These are phyloP conservation scores for Archips xylosteana DNA, from an alignment of 2,888 invertebrate species.

Conservation along the genomic window DNA sequence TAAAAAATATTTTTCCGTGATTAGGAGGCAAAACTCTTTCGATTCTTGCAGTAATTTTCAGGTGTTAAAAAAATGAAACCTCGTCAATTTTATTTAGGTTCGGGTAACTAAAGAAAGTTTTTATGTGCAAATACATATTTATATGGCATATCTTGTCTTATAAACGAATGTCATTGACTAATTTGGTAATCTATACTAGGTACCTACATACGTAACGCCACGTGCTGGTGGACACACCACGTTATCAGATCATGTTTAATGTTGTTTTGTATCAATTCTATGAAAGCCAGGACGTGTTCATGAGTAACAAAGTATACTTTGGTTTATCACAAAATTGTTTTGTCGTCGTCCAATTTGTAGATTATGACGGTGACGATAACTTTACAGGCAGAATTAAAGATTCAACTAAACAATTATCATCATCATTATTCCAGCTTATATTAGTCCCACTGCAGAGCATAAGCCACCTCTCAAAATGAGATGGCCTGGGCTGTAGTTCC, in stretches of 20 bases:
- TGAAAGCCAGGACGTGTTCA: not conserved
- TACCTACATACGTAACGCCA: conserved; percentile 9
- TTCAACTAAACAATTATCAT: not conserved
- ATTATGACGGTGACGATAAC: not conserved
- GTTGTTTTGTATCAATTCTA: not conserved
- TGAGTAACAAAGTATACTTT: not conserved
- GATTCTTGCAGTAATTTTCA: no score
- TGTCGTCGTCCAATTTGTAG: not conserved
- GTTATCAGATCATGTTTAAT: not conserved
- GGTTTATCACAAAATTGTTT: not conserved
- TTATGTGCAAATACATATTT: no score
- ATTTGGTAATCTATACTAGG: not conserved
- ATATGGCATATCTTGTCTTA: no score
- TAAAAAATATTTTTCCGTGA: no score
- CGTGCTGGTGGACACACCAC: not conserved
- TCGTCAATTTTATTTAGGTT: no score
- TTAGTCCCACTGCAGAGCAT: no score
- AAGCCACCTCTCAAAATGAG: no score
- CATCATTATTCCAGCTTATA: not conserved
- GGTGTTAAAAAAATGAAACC: no score
- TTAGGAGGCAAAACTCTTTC: no score
- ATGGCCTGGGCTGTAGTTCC: no score
- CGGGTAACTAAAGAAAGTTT: no score
- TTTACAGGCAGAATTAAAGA: not conserved
- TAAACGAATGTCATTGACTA: not conserved